Evolutionary conservation across 1,140 invertebrate genomes (phyloP).

Genomic region (Antheraea pernyi): DNA sequence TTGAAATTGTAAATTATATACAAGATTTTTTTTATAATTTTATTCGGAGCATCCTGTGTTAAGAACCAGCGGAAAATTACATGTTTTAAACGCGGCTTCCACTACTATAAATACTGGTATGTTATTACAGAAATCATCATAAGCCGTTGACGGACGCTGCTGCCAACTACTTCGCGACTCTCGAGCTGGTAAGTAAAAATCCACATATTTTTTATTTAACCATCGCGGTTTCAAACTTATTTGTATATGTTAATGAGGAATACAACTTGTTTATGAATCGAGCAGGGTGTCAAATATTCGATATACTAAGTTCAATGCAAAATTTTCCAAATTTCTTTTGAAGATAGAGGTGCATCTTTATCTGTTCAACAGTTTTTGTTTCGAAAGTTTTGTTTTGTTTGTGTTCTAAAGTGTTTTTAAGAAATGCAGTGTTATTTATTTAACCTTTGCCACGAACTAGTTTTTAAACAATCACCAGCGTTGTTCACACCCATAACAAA

Average conservation of each 20-base stretch:
- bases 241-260: neutral
- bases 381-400: no score
- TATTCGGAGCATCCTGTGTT: constrained; percentile 28
- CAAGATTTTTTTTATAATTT: no score
- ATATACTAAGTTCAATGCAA: neutral
- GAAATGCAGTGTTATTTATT: no score
- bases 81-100: constrained; percentile 39
- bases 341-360: neutral
- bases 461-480: no score
- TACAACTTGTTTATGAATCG: neutral
- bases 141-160: constrained; percentile 35
- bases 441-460: no score
- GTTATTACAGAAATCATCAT: constrained; percentile 38
- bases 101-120: constrained; percentile 49
- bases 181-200: constrained; percentile 34
- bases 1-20: no score
- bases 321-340: neutral
- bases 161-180: neutral
- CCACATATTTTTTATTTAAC: neutral
- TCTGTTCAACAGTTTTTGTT: no score
- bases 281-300: neutral
- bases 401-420: no score
- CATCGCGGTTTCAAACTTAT: neutral
- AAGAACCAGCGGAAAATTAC: constrained; percentile 54
- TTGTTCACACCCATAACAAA: no score